Evolutionary conservation across 2,888 invertebrate genomes (phyloP).

Genomic region (Chrysodeixis includens): DNA sequence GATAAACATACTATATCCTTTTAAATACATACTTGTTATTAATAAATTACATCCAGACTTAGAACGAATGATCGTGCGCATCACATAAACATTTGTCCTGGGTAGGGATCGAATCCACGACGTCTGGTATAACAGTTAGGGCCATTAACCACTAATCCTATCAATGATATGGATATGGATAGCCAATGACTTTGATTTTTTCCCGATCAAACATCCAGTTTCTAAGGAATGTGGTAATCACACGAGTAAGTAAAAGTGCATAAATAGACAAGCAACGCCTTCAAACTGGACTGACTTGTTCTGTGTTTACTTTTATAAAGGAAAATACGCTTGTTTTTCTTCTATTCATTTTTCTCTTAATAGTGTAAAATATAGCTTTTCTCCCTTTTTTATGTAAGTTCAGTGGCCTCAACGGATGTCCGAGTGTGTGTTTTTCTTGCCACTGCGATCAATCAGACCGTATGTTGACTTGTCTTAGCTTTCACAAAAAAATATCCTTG

Average conservation of each 20-base stretch:
- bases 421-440: not conserved
- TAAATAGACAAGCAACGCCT: not conserved
- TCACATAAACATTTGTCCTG: no score
- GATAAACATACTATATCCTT: no score
- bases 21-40: no score
- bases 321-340: not conserved
- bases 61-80: no score
- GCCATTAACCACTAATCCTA: no score
- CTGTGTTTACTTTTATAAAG: not conserved
- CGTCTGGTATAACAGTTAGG: no score
- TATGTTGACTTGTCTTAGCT: not conserved
- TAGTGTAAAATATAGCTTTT: not conserved
- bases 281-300: not conserved
- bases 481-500: not conserved
- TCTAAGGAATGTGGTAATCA: not conserved
- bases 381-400: not conserved
- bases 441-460: not conserved
- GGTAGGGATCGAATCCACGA: no score
- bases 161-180: no score
- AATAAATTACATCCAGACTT: no score
- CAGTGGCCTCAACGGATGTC: not conserved
- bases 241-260: slow-evolving; percentile 1
- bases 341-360: not conserved
- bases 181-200: no score
- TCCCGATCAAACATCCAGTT: not conserved